These are phyloP conservation scores for Cydia strobilella DNA, from an alignment of 1,140 invertebrate species.

Conservation along the genomic window DNA sequence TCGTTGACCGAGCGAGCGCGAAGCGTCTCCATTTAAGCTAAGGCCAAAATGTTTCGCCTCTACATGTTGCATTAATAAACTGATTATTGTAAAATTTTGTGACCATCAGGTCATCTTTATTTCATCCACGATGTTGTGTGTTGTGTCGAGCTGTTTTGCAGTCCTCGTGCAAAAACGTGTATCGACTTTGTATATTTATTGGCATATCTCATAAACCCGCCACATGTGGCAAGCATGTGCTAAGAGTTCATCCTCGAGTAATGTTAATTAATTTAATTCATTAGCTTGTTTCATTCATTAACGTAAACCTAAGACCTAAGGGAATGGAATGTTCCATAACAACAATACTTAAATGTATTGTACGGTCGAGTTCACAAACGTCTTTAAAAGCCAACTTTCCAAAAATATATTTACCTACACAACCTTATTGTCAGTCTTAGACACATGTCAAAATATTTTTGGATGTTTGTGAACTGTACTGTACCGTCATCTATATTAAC, in stretches of 20 bases:
- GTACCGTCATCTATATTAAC: no score
- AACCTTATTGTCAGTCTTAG: no score
- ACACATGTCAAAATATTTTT: no score
- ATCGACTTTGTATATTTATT: neutral
- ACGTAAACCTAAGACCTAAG: neutral
- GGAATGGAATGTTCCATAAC: neutral
- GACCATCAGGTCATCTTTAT: neutral
- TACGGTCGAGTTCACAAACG: no score
- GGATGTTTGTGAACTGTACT: no score
- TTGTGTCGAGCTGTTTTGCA: neutral
- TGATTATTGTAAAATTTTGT: no score
- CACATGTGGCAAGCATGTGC: neutral
- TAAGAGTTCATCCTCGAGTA: neutral
- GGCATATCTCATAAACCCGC: constrained; percentile 15
- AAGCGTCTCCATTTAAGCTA: no score
- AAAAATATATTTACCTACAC: no score
- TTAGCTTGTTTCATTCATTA: neutral
- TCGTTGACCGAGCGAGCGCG: no score
- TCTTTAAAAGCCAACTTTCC: no score
- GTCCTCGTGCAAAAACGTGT: neutral
- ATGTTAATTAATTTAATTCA: neutral
- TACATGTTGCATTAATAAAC: no score
- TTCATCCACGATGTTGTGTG: neutral
- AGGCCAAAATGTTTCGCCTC: no score
- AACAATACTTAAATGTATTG: neutral